These are phyloP conservation scores for Drosophila ercepeae DNA, from an alignment of 1,140 invertebrate species.

Conservation along the genomic window DNA sequence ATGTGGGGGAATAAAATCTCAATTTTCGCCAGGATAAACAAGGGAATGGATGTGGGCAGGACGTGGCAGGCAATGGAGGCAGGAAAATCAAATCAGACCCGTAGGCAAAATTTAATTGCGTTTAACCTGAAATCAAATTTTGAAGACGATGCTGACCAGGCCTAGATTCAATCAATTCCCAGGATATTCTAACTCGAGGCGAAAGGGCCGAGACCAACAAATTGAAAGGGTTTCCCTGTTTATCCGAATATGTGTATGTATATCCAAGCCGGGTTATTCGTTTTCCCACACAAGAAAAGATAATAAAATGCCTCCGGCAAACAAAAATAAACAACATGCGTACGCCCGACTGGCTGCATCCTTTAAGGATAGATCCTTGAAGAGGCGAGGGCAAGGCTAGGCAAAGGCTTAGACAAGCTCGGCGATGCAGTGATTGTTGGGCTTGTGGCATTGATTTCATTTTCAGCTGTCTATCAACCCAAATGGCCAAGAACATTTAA, in stretches of 20 bases:
- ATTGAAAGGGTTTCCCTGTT: conserved; percentile 70
- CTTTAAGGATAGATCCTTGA: conserved; percentile 51
- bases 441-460: conserved; percentile 74
- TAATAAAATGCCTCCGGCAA: conserved; percentile 66
- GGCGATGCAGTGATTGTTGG: conserved; percentile 32
- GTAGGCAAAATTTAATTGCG: conserved; percentile 76
- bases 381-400: conserved; percentile 9
- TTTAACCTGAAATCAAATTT: conserved; percentile 80
- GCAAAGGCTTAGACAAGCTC: conserved; percentile 54
- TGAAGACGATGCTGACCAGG: conserved; percentile 42
- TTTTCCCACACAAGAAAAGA: conserved; percentile 64
- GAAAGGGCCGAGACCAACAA: conserved; percentile 57
- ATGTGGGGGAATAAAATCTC: conserved; percentile 58
- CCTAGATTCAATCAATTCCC: conserved; percentile 71
- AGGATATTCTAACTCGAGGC: conserved; percentile 28
- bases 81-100: conserved; percentile 67
- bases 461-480: conserved; percentile 40
- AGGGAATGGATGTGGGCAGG: conserved; percentile 13
- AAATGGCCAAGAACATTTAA: conserved; percentile 59
- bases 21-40: conserved; percentile 68
- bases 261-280: conserved; percentile 14
- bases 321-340: conserved; percentile 67
- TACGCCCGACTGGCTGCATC: conserved; percentile 54
- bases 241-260: conserved; percentile 62
- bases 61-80: too few relatives aligned